Evolutionary conservation across 2,113 vertebrate species (phyloP).

Genomic region (Thinocorus orbignyianus): DNA sequence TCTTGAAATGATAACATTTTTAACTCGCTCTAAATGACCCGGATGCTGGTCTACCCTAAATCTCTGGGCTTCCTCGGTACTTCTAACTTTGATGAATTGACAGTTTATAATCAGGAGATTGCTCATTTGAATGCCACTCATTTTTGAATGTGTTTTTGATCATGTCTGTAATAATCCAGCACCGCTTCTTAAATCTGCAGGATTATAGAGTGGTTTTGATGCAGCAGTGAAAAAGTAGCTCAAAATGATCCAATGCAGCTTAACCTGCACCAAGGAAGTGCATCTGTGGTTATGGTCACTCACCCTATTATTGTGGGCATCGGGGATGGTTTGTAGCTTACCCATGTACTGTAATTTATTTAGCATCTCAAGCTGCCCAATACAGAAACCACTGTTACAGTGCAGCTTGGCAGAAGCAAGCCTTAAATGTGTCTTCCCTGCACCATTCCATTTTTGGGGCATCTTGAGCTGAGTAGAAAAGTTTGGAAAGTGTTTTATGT

Average conservation of each 20-base stretch:
- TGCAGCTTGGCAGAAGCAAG: background rate
- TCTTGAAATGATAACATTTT: background rate
- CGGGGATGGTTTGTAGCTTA: background rate
- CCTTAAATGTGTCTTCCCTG: background rate
- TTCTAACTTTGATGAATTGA: background rate
- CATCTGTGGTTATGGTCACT: too few relatives aligned
- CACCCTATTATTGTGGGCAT: background rate
- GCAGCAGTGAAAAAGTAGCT: background rate
- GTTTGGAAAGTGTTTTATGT: background rate
- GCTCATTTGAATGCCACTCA: too few relatives aligned
- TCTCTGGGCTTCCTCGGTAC: background rate
- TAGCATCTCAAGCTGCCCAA: background rate
- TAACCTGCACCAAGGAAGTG: background rate
- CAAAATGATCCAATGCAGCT: background rate
- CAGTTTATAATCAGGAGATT: background rate
- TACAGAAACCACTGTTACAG: background rate
- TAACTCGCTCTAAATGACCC: accelerated
- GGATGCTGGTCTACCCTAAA: background rate
- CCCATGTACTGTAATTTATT: background rate
- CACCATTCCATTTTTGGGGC: background rate
- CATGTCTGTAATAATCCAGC: background rate
- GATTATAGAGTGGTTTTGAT: background rate
- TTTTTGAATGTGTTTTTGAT: background rate
- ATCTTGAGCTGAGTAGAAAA: background rate
- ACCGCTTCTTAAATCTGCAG: accelerated